These are phyloP conservation scores for Laspeyria flexula DNA, from an alignment of 2,888 invertebrate species.

Conservation along the genomic window DNA sequence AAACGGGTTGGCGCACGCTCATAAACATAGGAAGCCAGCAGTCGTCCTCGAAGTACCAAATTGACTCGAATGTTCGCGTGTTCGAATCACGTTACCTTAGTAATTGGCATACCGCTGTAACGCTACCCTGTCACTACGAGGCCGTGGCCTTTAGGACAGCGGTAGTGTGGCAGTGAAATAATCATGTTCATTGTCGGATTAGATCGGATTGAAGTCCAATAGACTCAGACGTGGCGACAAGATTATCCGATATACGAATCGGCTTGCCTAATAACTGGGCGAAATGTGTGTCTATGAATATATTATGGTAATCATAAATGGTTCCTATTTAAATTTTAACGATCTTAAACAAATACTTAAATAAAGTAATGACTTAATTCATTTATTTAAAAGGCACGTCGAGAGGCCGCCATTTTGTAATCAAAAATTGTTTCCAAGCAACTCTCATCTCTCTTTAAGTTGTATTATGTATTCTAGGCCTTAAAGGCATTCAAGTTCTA, in stretches of 20 bases:
- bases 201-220: slow-evolving; percentile 20
- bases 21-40: slow-evolving; percentile 69
- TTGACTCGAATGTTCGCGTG: slow-evolving; percentile 71
- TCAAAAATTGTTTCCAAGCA: neutral
- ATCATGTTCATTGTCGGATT: slow-evolving; percentile 37
- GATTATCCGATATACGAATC: neutral
- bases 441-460: neutral
- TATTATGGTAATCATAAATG: no score
- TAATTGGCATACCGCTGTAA: slow-evolving; percentile 75
- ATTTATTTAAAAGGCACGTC: no score
- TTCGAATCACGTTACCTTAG: slow-evolving; percentile 71
- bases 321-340: no score
- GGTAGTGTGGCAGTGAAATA: slow-evolving; percentile 22
- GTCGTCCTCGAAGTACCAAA: slow-evolving; percentile 68
- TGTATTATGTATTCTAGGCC: neutral
- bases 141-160: slow-evolving; percentile 24
- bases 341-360: no score
- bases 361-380: no score
- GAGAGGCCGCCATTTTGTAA: neutral
- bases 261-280: neutral
- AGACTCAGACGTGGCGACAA: slow-evolving; percentile 13
- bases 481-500: slow-evolving; percentile 22
- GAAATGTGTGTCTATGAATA: no score
- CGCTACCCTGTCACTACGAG: slow-evolving; percentile 40
- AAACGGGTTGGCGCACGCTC: slow-evolving; percentile 62